These are phyloP conservation scores for Xenopus petersii DNA, from an alignment of 2,797 vertebrate species.

Conservation along the genomic window DNA sequence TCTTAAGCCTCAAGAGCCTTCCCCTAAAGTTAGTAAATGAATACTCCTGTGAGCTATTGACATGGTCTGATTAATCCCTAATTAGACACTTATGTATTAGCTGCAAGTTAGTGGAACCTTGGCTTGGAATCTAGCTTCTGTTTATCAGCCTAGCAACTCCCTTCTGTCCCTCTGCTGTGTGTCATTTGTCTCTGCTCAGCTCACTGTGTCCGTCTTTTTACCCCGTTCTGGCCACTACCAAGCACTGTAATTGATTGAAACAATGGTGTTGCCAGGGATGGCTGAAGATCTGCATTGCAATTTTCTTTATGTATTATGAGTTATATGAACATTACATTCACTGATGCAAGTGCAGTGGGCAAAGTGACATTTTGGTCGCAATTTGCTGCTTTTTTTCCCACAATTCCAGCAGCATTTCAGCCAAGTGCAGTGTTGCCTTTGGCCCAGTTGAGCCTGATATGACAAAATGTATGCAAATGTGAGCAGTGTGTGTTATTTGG, in stretches of 20 bases:
- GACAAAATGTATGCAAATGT: no score
- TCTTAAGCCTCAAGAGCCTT: constrained; percentile 9
- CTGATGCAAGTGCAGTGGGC: no score
- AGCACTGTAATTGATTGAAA: neutral
- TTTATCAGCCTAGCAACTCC: neutral
- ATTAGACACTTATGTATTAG: neutral
- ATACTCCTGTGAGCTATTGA: neutral
- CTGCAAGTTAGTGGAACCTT: neutral
- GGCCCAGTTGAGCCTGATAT: no score
- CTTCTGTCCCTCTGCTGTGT: constrained; percentile 1
- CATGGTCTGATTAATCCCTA: constrained; percentile 4
- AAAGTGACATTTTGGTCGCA: no score
- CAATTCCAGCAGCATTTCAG: no score
- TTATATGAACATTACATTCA: no score
- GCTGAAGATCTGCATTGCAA: no score
- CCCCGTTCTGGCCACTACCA: neutral
- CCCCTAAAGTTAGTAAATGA: constrained; percentile 15
- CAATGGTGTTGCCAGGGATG: neutral
- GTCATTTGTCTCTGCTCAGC: constrained; percentile 2
- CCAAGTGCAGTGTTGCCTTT: no score
- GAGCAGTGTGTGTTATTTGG: no score
- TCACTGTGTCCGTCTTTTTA: neutral
- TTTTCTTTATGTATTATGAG: no score
- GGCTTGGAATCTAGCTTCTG: neutral
- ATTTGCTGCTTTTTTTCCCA: no score